These are phyloP conservation scores for Agelastica alni DNA, from an alignment of 2,888 invertebrate genomes.

Conservation along the genomic window DNA sequence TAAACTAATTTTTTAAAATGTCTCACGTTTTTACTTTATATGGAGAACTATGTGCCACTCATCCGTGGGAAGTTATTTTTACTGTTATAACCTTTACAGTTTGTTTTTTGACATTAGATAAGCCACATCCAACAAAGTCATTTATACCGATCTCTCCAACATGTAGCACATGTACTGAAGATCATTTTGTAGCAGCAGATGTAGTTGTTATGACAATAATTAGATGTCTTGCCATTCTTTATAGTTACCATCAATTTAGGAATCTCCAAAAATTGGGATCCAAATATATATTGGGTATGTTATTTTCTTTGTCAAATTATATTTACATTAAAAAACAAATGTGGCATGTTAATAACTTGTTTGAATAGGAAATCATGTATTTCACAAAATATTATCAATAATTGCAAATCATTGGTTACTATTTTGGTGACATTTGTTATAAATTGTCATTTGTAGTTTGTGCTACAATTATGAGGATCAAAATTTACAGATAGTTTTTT, in stretches of 20 bases:
- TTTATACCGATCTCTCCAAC: slow-evolving; percentile 33
- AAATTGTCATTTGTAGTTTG: too few species aligned
- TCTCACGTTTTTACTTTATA: slow-evolving; percentile 74
- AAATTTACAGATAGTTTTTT: too few species aligned
- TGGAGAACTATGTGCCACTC: slow-evolving; percentile 87
- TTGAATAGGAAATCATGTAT: too few species aligned
- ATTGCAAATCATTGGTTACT: too few species aligned
- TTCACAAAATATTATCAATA: too few species aligned
- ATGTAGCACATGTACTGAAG: slow-evolving; percentile 52
- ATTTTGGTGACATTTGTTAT: too few species aligned
- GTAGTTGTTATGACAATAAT: slow-evolving; percentile 89
- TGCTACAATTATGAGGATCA: too few species aligned
- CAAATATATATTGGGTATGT: slow-evolving; percentile 67
- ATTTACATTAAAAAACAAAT: too few species aligned
- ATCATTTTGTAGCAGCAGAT: slow-evolving; percentile 78
- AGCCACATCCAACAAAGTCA: slow-evolving; percentile 47
- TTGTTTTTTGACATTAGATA: slow-evolving; percentile 76
- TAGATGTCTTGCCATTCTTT: slow-evolving; percentile 84
- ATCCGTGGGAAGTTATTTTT: slow-evolving; percentile 94
- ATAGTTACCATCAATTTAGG: slow-evolving; percentile 89
- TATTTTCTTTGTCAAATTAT: too few species aligned
- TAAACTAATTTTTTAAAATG: slow-evolving; percentile 33
- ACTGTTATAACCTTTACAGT: slow-evolving; percentile 78
- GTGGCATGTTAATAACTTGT: too few species aligned
- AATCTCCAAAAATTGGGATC: slow-evolving; percentile 87